A percentile compares a stretch with the other conserved stretches of the same genome.
Evolutionary conservation across 1,140 invertebrate genomes (phyloP).

Genomic region (Periplaneta americana): DNA sequence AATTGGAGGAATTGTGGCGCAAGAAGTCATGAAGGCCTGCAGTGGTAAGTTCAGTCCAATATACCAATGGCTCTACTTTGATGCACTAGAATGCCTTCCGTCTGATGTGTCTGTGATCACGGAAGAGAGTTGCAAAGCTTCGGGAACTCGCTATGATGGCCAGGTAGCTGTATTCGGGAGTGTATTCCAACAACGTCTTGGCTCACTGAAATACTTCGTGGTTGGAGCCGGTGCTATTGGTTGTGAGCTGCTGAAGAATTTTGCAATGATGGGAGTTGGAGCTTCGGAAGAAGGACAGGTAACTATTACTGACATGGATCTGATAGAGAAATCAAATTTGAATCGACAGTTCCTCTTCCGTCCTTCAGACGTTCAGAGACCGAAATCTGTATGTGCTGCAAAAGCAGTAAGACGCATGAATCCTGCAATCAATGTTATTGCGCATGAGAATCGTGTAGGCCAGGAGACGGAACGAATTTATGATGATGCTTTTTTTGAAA

Average conservation of each 20-base stretch:
- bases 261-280: conserved; percentile 96
- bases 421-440: conserved; percentile 75
- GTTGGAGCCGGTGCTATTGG: conserved; percentile 97
- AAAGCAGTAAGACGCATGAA: conserved; percentile 87
- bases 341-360: conserved; percentile 98
- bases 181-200: conserved; percentile 82
- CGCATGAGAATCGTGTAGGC: conserved; percentile 92
- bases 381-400: conserved; percentile 88
- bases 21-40: conserved; percentile 98
- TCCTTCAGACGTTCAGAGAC: conserved; percentile 87
- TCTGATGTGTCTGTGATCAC: conserved; percentile 49
- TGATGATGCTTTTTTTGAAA: conserved; percentile 92
- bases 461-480: conserved; percentile 92
- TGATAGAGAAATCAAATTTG: conserved; percentile 98
- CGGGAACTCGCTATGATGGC: conserved; percentile 81
- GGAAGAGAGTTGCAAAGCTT: conserved; percentile 65
- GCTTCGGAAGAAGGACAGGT: conserved; percentile 61
- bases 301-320: conserved; percentile 97
- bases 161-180: conserved; percentile 92
- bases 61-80: conserved; percentile 93
- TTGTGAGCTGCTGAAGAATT: conserved; percentile 98
- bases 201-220: conserved; percentile 70
- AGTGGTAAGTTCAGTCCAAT: conserved; percentile 97
- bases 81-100: conserved; percentile 92
- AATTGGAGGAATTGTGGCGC: conserved; percentile 92